Evolutionary conservation across 2,888 invertebrate species (phyloP), one percentile per base, ranked within the genome.

Genomic region (Cryptosula pallasiana): DNA sequence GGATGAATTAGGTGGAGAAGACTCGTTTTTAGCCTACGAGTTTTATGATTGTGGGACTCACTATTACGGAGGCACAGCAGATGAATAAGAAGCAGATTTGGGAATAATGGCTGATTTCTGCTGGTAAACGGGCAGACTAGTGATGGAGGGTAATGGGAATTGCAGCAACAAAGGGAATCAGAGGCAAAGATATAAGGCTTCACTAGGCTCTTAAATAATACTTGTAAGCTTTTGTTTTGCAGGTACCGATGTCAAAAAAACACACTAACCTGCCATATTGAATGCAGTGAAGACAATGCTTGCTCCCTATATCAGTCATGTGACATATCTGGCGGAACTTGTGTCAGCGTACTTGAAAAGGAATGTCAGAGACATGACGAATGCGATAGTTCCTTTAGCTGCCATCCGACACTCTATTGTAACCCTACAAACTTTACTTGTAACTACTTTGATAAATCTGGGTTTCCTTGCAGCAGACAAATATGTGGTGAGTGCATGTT

Each of bases 261-360:
- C 20, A 45, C 45, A 45, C 20, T 63, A 3, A 34, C 27, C 29
- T 63, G 63, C 27, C 9, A 9, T 34, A 16, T 27, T 2, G 63
- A 9, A 32, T 63, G 63, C 32, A 63, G 29, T 2, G 20, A 20
- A 5, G 34, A 63, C 32, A 16, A 3, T 5, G 25, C 25, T 9
- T 63, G 63, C 32, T 27, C 63, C 9, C 3, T n/a, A 20, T 34
- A 63, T 32, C 63, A 63, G 63, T 25, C 63, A 13, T 63, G 63
- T 63, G 63, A 63, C 63, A 13, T 32, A 13, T 2, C 5, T 13
- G 13, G 1, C 5, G 9, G 27, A 27, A 32, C 32, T 13, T 63
- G 63, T 63, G 63, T 63, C 3, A 29, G 25, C n/a, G 27, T 13
- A 32, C 32, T 32, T 29, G 63, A 32, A 5, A n/a, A 25, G 63